Evolutionary conservation across 2,797 vertebrate species (phyloP).

Genomic region (Rhincodon typus): DNA sequence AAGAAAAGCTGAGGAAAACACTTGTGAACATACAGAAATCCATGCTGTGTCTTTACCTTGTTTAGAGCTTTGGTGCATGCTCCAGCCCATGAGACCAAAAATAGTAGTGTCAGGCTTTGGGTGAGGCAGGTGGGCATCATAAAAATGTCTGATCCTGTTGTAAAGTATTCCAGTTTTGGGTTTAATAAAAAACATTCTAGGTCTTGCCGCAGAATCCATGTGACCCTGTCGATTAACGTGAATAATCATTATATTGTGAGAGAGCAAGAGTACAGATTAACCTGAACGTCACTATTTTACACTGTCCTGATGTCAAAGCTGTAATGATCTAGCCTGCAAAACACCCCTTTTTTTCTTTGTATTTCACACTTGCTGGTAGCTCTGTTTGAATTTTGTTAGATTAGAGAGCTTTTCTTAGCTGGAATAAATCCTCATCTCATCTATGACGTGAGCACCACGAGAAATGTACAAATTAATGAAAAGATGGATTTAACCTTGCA

Average conservation of each 20-base stretch:
- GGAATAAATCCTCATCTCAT: background rate
- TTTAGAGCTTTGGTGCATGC: background rate
- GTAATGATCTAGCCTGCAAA: background rate
- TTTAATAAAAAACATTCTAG: background rate
- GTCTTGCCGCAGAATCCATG: background rate
- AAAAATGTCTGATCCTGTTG: background rate
- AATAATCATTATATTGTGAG: background rate
- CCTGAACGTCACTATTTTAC: background rate
- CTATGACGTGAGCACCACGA: background rate
- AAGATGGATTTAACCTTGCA: background rate
- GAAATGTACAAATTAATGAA: background rate
- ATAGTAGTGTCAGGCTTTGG: background rate
- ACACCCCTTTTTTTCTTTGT: background rate
- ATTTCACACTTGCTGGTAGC: background rate
- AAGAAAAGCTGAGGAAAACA: conserved; percentile 15
- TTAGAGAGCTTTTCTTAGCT: background rate
- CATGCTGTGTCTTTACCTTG: conserved; percentile 1
- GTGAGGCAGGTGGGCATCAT: background rate
- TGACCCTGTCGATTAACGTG: background rate
- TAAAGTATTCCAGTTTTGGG: background rate
- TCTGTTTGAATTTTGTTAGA: background rate
- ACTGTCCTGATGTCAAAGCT: background rate
- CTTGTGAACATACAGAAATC: background rate
- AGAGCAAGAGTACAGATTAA: background rate
- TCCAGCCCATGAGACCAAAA: background rate